phyloP scores from a whole-genome alignment of 2,113 vertebrate genomes.

The Pelmatolapia mariae region DNA sequence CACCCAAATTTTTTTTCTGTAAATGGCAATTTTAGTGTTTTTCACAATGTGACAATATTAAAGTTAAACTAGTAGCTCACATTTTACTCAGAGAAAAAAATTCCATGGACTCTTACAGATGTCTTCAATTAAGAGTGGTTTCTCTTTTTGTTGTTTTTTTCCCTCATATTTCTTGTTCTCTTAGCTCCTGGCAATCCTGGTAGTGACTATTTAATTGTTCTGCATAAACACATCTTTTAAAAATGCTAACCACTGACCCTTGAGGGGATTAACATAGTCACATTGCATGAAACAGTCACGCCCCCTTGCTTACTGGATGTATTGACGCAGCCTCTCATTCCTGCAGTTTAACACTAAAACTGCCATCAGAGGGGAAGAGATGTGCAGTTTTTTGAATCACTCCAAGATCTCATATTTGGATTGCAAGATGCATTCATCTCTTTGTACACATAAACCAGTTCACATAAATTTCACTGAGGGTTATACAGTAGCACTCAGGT shows the following conservation, averaged over 20 bases:
- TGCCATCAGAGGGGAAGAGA: not conserved
- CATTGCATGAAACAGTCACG: slow-evolving; percentile 24
- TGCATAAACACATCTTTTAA: slow-evolving; percentile 21
- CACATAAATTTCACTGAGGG: not conserved
- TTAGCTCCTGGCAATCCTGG: not conserved
- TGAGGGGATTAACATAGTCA: slow-evolving; percentile 44
- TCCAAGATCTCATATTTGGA: not conserved
- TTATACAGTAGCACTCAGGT: slow-evolving; percentile 18
- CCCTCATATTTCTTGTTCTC: not conserved
- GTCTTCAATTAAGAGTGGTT: not conserved
- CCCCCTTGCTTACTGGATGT: slow-evolving; percentile 37
- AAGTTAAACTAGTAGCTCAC: not conserved
- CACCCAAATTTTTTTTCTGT: not conserved
- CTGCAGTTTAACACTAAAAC: slow-evolving; percentile 3
- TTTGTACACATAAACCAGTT: not conserved
- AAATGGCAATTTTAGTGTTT: not conserved
- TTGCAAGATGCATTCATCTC: not conserved
- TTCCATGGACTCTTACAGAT: not conserved
- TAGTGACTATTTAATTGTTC: slow-evolving; percentile 46
- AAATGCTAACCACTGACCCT: slow-evolving; percentile 28
- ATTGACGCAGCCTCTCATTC: slow-evolving; percentile 3
- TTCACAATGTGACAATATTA: not conserved
- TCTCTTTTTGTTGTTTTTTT: not conserved
- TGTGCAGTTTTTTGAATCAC: not conserved
- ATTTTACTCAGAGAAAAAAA: not conserved